phyloP scores from a whole-genome alignment of 2,888 invertebrate species.

The Cephus rjabovi region DNA sequence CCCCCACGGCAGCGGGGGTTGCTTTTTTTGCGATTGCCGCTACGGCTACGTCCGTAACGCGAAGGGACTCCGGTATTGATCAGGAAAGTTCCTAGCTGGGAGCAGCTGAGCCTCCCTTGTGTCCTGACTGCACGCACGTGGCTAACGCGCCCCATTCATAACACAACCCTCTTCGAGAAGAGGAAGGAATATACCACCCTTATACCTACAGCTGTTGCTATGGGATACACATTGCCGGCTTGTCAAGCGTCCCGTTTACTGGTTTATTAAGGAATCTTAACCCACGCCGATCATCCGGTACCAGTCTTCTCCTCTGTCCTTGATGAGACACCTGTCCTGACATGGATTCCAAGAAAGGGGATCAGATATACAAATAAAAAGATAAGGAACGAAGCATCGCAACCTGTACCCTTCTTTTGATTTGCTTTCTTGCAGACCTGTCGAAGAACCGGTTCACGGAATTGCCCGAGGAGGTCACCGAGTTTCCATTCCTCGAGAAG shows the following conservation, averaged over 20 bases:
- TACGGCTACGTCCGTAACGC: not conserved
- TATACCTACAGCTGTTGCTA: conserved; percentile 51
- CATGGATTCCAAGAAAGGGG: not conserved
- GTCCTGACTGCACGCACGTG: conserved; percentile 46
- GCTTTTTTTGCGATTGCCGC: not conserved
- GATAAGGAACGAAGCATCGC: not conserved
- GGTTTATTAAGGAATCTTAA: not conserved
- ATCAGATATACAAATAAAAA: not conserved
- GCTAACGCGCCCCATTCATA: conserved; percentile 50
- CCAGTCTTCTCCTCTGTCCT: not conserved
- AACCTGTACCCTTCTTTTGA: not conserved
- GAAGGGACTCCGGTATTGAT: conserved; percentile 41
- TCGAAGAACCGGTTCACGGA: conserved; percentile 91
- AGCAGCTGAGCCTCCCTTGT: conserved; percentile 47
- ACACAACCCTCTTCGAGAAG: conserved; percentile 32
- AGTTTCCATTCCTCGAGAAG: conserved; percentile 89
- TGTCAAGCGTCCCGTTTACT: conserved; percentile 43
- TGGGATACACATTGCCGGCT: conserved; percentile 41
- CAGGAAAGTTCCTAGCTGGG: conserved; percentile 36
- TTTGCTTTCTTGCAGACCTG: conserved; percentile 74
- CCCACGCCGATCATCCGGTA: not conserved
- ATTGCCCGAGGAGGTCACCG: conserved; percentile 89
- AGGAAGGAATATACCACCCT: conserved; percentile 21
- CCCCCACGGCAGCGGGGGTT: not conserved
- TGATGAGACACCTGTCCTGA: not conserved